phyloP scores from a whole-genome alignment of 2,113 vertebrate species.

The Melierax canorus region DNA sequence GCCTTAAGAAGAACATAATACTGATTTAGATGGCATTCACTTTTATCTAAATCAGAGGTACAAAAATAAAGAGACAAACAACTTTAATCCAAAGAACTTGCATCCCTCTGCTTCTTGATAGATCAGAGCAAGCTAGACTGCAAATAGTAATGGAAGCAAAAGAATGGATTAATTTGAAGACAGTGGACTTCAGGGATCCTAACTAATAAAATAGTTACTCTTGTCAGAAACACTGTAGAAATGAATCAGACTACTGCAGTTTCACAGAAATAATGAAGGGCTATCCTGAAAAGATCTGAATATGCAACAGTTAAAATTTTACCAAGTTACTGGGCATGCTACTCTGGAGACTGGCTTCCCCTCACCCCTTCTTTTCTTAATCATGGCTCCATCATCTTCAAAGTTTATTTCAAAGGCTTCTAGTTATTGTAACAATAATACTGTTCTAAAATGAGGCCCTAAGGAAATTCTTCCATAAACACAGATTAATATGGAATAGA shows the following conservation, averaged over 20 bases:
- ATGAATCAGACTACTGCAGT: background rate
- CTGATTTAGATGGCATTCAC: background rate
- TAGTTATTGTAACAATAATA: background rate
- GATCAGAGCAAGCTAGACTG: background rate
- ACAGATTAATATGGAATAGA: background rate
- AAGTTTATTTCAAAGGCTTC: background rate
- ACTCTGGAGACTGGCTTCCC: background rate
- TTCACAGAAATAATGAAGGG: background rate
- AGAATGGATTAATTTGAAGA: constrained; percentile 24
- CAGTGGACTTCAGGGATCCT: constrained; percentile 4
- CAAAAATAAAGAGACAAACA: constrained; percentile 21
- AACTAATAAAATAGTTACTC: background rate
- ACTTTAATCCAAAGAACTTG: background rate
- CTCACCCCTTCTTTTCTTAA: background rate
- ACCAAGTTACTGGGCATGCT: background rate
- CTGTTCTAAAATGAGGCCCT: background rate
- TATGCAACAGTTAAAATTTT: background rate
- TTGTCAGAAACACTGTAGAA: background rate
- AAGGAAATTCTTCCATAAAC: constrained; percentile 5
- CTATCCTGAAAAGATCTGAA: background rate
- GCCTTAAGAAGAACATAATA: background rate
- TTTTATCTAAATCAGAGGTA: background rate
- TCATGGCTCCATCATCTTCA: background rate
- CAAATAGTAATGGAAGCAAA: background rate
- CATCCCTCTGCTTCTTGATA: background rate